These are phyloP conservation scores for Octodon degus DNA, from an alignment of 2,113 vertebrate genomes.

Conservation along the genomic window DNA sequence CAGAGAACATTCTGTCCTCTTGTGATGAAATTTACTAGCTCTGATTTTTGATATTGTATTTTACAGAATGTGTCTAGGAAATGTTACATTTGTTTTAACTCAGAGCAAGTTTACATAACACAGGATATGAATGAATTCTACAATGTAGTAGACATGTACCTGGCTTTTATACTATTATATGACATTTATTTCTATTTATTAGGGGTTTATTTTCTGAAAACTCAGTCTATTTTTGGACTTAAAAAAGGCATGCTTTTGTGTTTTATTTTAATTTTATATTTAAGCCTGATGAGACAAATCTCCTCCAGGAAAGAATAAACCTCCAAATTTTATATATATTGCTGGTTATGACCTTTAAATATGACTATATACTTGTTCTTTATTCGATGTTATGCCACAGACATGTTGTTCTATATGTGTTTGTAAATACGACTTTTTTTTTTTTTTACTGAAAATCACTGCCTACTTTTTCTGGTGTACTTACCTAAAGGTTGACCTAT, in stretches of 20 bases:
- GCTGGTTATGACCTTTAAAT: neutral
- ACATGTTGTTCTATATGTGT: neutral
- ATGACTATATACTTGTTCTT: neutral
- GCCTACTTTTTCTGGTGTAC: slow-evolving; percentile 62
- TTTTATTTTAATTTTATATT: slow-evolving; percentile 47
- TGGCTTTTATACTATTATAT: slow-evolving; percentile 41
- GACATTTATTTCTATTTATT: neutral
- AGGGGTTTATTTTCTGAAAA: neutral
- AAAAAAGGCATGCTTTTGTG: neutral
- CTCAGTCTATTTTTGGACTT: neutral
- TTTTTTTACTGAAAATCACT: slow-evolving; percentile 50
- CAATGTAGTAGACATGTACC: neutral
- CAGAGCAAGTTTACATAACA: slow-evolving; percentile 23
- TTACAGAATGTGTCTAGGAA: slow-evolving; percentile 47
- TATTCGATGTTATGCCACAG: neutral
- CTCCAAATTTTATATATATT: neutral
- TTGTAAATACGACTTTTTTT: neutral
- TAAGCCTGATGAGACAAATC: slow-evolving; percentile 1
- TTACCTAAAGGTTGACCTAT: slow-evolving; percentile 78
- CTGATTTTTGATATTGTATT: slow-evolving; percentile 22
- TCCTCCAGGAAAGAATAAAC: neutral
- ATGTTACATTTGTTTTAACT: slow-evolving; percentile 53
- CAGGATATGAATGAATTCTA: slow-evolving; percentile 9
- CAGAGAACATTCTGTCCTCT: neutral
- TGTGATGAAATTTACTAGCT: neutral